A percentile compares a stretch with the other conserved stretches of the same genome.
Conservation (phyloP, 2,113 vertebrate genomes). For the Ondatra zibethicus region DNA sequence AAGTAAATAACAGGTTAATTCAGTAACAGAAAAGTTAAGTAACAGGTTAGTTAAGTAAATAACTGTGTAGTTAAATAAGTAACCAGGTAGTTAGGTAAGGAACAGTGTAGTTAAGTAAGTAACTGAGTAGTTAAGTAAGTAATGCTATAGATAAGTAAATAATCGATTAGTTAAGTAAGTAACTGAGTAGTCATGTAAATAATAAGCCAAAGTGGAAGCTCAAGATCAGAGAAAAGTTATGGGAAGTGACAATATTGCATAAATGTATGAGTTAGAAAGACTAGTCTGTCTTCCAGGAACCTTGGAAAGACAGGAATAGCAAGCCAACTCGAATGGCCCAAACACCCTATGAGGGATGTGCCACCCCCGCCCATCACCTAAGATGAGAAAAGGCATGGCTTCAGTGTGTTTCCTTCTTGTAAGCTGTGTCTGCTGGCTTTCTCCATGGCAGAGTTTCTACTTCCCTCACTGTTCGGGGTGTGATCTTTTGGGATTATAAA, state of each 20-base stretch:
- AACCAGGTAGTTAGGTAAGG: neutral
- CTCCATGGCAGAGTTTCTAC: neutral
- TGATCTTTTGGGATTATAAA: neutral
- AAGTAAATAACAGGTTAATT: too few species aligned
- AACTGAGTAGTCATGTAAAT: neutral
- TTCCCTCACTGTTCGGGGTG: neutral
- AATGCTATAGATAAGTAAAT: too few species aligned
- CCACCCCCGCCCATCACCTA: neutral
- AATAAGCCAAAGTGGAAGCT: neutral
- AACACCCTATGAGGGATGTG: neutral
- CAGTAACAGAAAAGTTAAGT: too few species aligned
- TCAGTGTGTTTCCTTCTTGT: neutral
- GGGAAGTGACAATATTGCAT: neutral
- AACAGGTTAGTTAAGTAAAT: too few species aligned
- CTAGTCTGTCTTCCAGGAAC: neutral
- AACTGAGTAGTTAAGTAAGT: neutral
- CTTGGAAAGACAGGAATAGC: neutral
- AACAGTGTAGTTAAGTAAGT: neutral
- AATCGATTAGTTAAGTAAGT: neutral
- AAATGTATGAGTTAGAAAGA: neutral
- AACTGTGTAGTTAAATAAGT: neutral
- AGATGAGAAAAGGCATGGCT: neutral
- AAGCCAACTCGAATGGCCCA: neutral
- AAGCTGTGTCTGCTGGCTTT: neutral
- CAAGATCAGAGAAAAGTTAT: neutral